Percentiles rank a stretch among this genome's conserved stretches.
Conservation (phyloP, 2,113 vertebrate genomes). For the Urocolius indicus region DNA sequence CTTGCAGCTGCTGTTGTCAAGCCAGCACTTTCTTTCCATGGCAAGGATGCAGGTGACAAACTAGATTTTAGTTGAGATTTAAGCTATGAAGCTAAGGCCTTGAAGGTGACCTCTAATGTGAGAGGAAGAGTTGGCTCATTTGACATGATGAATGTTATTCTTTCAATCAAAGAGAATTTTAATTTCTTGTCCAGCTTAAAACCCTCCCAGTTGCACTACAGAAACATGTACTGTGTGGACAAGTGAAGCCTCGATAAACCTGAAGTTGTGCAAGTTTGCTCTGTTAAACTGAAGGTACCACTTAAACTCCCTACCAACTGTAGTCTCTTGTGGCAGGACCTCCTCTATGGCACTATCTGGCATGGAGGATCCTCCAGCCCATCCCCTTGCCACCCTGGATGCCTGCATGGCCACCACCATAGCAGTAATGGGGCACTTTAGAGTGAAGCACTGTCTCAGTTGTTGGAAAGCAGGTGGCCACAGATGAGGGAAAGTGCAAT, state of each 20-base stretch:
- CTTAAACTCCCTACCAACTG: not conserved
- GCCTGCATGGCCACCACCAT: not conserved
- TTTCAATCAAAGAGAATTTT: not conserved
- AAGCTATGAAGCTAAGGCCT: not conserved
- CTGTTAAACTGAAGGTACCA: not conserved
- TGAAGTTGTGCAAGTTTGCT: not conserved
- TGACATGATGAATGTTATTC: accelerated
- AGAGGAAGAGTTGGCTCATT: not conserved
- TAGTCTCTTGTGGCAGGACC: not conserved
- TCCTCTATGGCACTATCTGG: not conserved
- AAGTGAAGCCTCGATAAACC: not conserved
- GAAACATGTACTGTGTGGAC: not conserved
- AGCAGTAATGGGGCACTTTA: not conserved
- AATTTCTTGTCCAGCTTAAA: not conserved
- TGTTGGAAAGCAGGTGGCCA: not conserved
- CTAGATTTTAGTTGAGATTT: not conserved
- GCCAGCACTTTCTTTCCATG: not conserved
- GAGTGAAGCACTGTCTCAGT: not conserved
- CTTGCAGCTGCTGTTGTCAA: not conserved
- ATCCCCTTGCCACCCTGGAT: not conserved
- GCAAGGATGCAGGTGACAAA: not conserved
- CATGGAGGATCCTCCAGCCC: not conserved
- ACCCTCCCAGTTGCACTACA: not conserved
- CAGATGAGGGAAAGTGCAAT: not conserved
- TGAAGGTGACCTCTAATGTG: not conserved